Conservation (phyloP, 1,140 invertebrate genomes). For the Chelonus insularis region DNA sequence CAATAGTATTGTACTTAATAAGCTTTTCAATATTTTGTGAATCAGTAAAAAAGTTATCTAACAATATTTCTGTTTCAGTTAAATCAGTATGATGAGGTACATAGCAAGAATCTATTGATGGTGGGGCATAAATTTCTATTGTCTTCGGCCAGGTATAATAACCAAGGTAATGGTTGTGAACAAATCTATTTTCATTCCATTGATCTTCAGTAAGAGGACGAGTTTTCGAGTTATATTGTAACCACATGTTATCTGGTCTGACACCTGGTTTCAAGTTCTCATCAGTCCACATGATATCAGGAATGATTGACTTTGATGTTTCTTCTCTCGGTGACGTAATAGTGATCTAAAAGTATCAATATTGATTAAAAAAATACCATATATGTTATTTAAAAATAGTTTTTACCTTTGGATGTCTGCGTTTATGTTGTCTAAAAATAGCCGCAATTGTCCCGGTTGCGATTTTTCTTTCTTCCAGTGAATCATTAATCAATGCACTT, state of each 20-base stretch:
- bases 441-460: constrained; percentile 67
- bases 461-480: constrained; percentile 74
- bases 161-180: constrained; percentile 74
- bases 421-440: constrained; percentile 78
- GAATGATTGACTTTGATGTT: no score
- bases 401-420: constrained; percentile 62
- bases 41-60: constrained; percentile 74
- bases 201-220: constrained; percentile 67
- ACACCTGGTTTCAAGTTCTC: constrained; percentile 55
- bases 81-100: constrained; percentile 59
- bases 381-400: constrained; percentile 1
- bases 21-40: constrained; percentile 73
- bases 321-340: not conserved
- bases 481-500: constrained; percentile 73
- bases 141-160: constrained; percentile 82
- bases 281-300: not conserved
- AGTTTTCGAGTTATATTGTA: constrained; percentile 69
- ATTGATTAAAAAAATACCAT: not conserved
- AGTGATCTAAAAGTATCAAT: no score
- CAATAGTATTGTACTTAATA: constrained; percentile 76
- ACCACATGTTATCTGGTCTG: constrained; percentile 72
- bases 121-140: constrained; percentile 67
- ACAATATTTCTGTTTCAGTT: constrained; percentile 64
- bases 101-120: constrained; percentile 65
- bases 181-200: constrained; percentile 73